Evolutionary conservation across 2,797 vertebrate genomes (phyloP).

Genomic region (Helicolenus hilgendorfi): DNA sequence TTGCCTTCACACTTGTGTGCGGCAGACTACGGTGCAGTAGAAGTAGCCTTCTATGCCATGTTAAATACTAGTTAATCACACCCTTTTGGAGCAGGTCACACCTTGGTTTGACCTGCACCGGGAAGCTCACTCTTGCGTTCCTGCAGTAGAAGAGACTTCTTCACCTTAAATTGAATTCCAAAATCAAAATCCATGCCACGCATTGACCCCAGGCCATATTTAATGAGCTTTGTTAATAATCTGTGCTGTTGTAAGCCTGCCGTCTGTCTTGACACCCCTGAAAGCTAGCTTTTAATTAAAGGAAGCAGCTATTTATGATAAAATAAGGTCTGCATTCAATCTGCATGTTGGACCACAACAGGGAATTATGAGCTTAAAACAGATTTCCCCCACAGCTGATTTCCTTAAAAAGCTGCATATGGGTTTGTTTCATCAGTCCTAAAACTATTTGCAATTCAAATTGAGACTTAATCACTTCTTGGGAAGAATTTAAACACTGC

Average conservation of each 20-base stretch:
- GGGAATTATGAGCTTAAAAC: conserved; percentile 22
- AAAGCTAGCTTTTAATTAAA: conserved; percentile 24
- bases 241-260: not conserved
- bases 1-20: not conserved
- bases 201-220: not conserved
- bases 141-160: not conserved
- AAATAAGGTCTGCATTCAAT: not conserved
- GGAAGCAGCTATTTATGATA: conserved; percentile 23
- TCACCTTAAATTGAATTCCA: not conserved
- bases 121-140: not conserved
- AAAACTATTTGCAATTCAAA: conserved; percentile 15
- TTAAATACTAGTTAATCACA: conserved; percentile 14
- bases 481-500: not conserved
- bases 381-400: not conserved
- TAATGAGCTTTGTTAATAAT: not conserved
- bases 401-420: conserved; percentile 6
- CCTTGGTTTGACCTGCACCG: not conserved
- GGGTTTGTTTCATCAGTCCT: not conserved
- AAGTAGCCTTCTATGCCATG: not conserved
- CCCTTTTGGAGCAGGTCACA: not conserved
- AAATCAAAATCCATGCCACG: not conserved
- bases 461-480: not conserved
- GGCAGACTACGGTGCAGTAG: not conserved
- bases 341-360: not conserved
- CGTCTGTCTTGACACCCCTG: not conserved